Base-by-base conservation (phyloP, 2,797 vertebrate genomes). In the Pyrocephalus nanus region DNA sequence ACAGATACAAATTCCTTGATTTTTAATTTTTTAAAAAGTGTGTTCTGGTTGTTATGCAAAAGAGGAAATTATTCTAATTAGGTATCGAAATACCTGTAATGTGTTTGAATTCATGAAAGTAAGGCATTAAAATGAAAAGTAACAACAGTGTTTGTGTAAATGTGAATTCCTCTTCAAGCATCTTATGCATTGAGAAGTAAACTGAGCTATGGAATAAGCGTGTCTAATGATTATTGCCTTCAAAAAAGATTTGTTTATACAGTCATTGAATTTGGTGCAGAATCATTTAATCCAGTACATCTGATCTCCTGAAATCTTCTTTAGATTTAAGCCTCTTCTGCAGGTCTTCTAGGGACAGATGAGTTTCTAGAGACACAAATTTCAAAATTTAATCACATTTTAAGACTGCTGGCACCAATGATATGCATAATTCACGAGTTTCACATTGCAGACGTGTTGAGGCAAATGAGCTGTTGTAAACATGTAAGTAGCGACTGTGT, bases 391-490 rank as follows among this genome's bases (percentile, higher is more conserved):
- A 85, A 91, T 48, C 22, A 32, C 13, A n/a, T 91, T 90, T 89
- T 32, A 67, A 80, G 57, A 40, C 57, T 89, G 29, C 38, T 96
- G 53, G 61, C 65, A 94, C 40, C 54, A 76, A 23, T 43, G 29
- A 94, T 76, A 54, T 8, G 15, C 64, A 79, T 86, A 88, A 92
- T 89, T 93, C 74, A 61, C 4, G 2, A 80, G 43, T 61, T 94
- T 83, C 45, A 54, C 14, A 7, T 65, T 58, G 43, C 58, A 86
- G 89, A 55, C 57, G 12, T 54, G 66, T 80, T 86, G 80, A 90
- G 89, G 81, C 92, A 92, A 82, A 91, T 32, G 18, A 86, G 80
- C 72, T 91, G 21, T 34, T 78, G 34, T 67, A 72, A 86, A 61
- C 38, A n/a, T 21, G 42, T 36, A 67, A 30, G 45, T 83, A n/a